Conservation (phyloP, 2,888 invertebrate genomes). For the Ophion costatus region DNA sequence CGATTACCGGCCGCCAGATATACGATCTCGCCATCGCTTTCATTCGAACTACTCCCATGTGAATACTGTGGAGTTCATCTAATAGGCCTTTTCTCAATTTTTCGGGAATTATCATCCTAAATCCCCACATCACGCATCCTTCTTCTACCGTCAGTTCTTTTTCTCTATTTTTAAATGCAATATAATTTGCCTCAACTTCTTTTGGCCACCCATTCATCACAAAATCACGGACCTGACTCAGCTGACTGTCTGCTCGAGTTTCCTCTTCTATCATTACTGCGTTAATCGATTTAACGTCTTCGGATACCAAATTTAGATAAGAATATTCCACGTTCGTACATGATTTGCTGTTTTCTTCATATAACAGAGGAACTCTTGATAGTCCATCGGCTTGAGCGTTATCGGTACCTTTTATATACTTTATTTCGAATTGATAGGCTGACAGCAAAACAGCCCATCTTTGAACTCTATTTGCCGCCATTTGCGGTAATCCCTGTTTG, state of each 20-base stretch:
- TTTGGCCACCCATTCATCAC: conserved; percentile 35
- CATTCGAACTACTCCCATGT: conserved; percentile 64
- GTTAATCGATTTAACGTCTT: conserved; percentile 8
- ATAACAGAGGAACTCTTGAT: conserved; percentile 14
- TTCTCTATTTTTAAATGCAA: conserved; percentile 25
- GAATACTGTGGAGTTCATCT: conserved; percentile 60
- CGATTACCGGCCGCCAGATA: conserved; percentile 68
- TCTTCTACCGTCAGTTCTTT: conserved; percentile 53
- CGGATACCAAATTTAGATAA: conserved; percentile 34
- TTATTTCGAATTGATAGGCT: conserved; percentile 49
- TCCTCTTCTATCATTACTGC: background rate
- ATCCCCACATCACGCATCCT: conserved; percentile 64
- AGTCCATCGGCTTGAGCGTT: conserved; percentile 46
- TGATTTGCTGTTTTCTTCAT: background rate
- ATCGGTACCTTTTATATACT: conserved; percentile 42
- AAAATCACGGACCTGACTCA: conserved; percentile 23
- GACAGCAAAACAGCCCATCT: conserved; percentile 53
- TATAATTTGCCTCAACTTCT: background rate
- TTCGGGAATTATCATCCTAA: conserved; percentile 54
- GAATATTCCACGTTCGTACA: background rate
- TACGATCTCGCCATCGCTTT: conserved; percentile 65
- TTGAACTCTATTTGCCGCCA: conserved; percentile 42
- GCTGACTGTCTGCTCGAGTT: background rate
- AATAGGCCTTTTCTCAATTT: conserved; percentile 49
- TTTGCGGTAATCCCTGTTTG: conserved; percentile 39